Evolutionary conservation across 2,888 invertebrate genomes (phyloP).

Genomic region (Tenthredo mesomela): DNA sequence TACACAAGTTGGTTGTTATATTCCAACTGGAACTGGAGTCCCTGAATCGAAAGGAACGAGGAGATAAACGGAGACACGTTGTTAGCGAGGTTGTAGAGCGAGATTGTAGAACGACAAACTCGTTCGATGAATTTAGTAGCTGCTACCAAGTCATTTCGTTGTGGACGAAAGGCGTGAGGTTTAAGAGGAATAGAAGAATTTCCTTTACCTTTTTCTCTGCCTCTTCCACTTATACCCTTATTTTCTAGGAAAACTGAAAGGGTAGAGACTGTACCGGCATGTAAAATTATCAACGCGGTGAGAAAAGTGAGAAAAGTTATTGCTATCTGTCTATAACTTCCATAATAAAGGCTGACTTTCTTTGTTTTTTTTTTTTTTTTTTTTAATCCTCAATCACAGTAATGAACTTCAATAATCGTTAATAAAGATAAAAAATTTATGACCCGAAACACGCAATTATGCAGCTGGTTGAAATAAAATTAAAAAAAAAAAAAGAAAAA

Average conservation of each 20-base stretch:
- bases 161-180: too few species aligned
- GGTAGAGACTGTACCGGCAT: background rate
- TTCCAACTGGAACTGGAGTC: background rate
- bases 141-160: background rate
- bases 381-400: background rate
- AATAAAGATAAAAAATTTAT: background rate
- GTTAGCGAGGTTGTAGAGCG: slow-evolving; percentile 17
- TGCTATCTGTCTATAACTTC: background rate
- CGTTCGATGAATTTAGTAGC: slow-evolving; percentile 30
- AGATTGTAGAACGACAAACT: slow-evolving; percentile 30
- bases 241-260: background rate
- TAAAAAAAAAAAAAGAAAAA: background rate
- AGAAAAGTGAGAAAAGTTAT: background rate
- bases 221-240: background rate
- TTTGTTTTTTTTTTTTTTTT: background rate
- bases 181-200: background rate
- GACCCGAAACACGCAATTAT: background rate
- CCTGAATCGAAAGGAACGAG: slow-evolving; percentile 20
- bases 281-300: background rate
- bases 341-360: background rate
- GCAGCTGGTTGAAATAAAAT: background rate
- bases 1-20: background rate
- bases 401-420: background rate
- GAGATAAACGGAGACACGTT: slow-evolving; percentile 42
- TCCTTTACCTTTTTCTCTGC: background rate